Evolutionary conservation across 64 coral and sea anemone species (phyloP), one percentile per base, ranked within the genome.

Genomic region (Acropora yongei): DNA sequence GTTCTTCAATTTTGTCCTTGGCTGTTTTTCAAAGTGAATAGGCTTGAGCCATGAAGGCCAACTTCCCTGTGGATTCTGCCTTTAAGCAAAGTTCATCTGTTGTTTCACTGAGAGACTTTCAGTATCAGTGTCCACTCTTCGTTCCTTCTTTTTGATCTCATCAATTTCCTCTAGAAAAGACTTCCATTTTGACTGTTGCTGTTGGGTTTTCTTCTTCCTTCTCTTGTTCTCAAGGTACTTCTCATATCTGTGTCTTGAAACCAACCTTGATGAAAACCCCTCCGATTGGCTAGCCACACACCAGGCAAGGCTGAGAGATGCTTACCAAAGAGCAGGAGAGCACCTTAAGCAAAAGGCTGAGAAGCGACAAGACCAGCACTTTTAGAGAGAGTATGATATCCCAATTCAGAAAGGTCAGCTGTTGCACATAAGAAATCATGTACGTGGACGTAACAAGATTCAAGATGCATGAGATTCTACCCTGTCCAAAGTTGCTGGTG

Each of bases 381-480:
- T 2, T 65, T 13, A 66, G 39, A 66, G n/a, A 61, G 57, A 65
- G 30, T 61, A 18, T 7, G 4, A 81, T 14, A 58, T 43, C 80
- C 57, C 30, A 17, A 82, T 65, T 16, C 65, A 90, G 69, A 80
- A 80, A 72, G 88, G 78, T 51, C 63, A 90, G 5, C 47, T 42
- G 0, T 63, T 69, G 4, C 72, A 90, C 65, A 16, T 90, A 50
- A 71, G 63, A 49, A 90, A 80, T 6, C 58, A 79, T 49, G 43
- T 80, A 51, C 76, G 4, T 50, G 88, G 88, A 47, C 53, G 61
- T 40, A 90, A 90, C 58, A 90, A 90, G 77, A 90, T 80, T 12
- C 88, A 90, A 72, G 76, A 90, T 51, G 58, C 88, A 4, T 90
- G 88, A 76, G 78, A 80, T 50, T 68, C 88, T 41, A 80, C 42